Evolutionary conservation across 2,113 vertebrate genomes (phyloP).

Genomic region (Esox niger): DNA sequence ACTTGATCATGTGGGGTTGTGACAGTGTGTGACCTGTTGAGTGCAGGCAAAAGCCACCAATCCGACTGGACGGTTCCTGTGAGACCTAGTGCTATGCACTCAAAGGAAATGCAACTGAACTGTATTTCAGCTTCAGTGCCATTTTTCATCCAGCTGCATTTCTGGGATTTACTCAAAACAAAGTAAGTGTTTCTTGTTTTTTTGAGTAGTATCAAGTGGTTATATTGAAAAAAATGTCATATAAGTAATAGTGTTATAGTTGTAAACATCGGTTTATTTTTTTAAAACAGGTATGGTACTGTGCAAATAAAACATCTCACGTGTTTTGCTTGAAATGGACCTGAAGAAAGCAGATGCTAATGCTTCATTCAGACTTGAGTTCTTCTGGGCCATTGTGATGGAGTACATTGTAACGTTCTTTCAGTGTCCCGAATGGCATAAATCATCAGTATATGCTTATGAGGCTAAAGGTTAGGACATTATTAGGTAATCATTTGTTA

Average conservation of each 20-base stretch:
- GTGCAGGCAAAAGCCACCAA: slow-evolving; percentile 22
- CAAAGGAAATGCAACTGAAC: slow-evolving; percentile 9
- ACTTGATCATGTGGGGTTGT: slow-evolving; percentile 11
- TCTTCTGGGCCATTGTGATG: too few species aligned
- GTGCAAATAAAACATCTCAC: too few species aligned
- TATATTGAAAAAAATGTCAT: too few species aligned
- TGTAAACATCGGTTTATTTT: too few species aligned
- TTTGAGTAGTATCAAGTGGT: too few species aligned
- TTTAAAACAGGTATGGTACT: too few species aligned
- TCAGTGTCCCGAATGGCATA: neutral
- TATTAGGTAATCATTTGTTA: neutral
- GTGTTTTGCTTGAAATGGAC: too few species aligned
- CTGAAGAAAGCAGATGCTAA: too few species aligned
- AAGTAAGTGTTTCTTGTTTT: slow-evolving; percentile 51
- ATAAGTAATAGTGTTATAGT: too few species aligned
- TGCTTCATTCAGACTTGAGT: too few species aligned
- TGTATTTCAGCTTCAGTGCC: slow-evolving; percentile 22
- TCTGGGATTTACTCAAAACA: slow-evolving; percentile 40
- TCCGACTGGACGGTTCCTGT: slow-evolving; percentile 11
- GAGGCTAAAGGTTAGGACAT: neutral
- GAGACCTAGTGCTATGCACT: slow-evolving; percentile 7
- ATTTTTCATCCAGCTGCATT: neutral
- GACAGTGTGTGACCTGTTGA: slow-evolving; percentile 29
- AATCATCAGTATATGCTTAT: neutral
- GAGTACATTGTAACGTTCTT: too few species aligned